phyloP scores from a whole-genome alignment of 2,797 vertebrate genomes.

The Trematomus bernacchii region DNA sequence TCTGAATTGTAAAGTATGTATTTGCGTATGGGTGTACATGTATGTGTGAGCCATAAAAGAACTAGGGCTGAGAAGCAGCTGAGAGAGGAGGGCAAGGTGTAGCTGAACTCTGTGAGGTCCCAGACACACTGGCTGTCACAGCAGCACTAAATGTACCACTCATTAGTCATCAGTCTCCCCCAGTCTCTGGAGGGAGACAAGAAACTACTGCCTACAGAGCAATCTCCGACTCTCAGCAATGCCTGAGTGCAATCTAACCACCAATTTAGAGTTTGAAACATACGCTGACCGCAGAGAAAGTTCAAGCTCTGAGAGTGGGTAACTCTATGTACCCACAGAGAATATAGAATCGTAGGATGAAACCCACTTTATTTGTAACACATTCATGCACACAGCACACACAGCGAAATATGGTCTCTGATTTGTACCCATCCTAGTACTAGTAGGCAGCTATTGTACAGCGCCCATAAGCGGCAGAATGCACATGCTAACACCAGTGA shows the following conservation, averaged over 20 bases:
- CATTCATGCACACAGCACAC: too few relatives aligned
- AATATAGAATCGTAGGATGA: too few relatives aligned
- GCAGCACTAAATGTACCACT: conserved; percentile 72
- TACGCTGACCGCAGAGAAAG: conserved; percentile 59
- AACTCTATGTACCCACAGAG: not conserved
- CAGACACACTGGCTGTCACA: conserved; percentile 71
- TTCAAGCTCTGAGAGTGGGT: conserved; percentile 24
- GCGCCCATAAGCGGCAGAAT: not conserved
- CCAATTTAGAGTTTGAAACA: conserved; percentile 61
- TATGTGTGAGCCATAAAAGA: conserved; percentile 27
- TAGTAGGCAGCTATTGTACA: too few relatives aligned
- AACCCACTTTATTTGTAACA: too few relatives aligned
- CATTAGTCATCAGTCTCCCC: conserved; percentile 73
- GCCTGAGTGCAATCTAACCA: conserved; percentile 48
- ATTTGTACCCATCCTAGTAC: too few relatives aligned
- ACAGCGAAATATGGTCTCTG: too few relatives aligned
- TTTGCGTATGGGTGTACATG: conserved; percentile 39
- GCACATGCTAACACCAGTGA: not conserved
- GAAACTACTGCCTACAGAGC: conserved; percentile 60
- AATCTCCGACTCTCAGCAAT: conserved; percentile 53
- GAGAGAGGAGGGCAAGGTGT: conserved; percentile 43
- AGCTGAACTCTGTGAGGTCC: conserved; percentile 65
- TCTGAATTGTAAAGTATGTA: conserved; percentile 52
- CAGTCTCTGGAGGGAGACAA: conserved; percentile 57
- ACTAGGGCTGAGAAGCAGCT: conserved; percentile 29